Evolutionary conservation across 2,888 invertebrate genomes (phyloP).

Genomic region (Sinodicranocentrus sp.): DNA sequence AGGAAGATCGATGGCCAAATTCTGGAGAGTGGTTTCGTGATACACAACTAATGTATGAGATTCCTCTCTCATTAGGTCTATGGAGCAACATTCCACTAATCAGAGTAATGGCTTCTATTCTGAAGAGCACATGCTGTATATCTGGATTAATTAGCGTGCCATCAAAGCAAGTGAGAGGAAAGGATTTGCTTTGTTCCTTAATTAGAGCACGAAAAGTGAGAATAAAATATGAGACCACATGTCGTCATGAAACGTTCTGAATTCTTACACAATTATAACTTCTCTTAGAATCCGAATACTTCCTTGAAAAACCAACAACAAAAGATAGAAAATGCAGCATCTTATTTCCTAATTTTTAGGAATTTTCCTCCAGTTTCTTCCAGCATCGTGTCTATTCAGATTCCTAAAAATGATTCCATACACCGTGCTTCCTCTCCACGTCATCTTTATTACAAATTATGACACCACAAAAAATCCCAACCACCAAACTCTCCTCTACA

Average conservation of each 20-base stretch:
- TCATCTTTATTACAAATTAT: constrained; percentile 64
- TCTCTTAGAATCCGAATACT: too few species aligned
- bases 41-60: too few species aligned
- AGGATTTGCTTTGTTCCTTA: constrained; percentile 41
- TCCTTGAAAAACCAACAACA: too few species aligned
- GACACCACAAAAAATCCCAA: constrained; percentile 51
- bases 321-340: background rate
- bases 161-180: background rate
- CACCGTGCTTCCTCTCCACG: background rate
- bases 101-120: background rate
- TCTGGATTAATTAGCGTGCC: constrained; percentile 9
- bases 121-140: too few species aligned
- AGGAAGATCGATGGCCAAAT: too few species aligned
- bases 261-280: background rate
- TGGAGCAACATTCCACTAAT: constrained; percentile 15
- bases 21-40: too few species aligned
- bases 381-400: background rate
- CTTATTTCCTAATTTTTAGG: too few species aligned
- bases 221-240: constrained; percentile 65
- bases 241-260: constrained; percentile 41
- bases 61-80: background rate
- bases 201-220: constrained; percentile 63
- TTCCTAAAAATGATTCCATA: background rate
- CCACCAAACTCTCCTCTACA: background rate
- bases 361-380: too few species aligned